These are phyloP conservation scores for Lepidocyrtoides sp. DNA, from an alignment of 2,888 invertebrate genomes.

Conservation along the genomic window DNA sequence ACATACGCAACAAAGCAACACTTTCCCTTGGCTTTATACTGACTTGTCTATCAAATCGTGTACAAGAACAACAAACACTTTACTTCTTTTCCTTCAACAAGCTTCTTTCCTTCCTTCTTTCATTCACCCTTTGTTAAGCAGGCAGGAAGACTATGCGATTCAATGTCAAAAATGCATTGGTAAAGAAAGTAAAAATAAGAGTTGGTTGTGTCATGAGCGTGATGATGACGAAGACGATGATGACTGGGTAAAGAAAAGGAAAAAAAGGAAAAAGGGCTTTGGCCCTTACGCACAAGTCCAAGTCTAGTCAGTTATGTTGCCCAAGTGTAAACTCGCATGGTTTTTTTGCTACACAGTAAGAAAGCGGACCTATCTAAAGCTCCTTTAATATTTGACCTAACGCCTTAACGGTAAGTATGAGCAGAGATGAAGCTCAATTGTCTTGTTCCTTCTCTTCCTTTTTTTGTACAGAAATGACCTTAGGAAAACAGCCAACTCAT, in stretches of 20 bases:
- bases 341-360: neutral
- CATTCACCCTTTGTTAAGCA: neutral
- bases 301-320: neutral
- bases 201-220: neutral
- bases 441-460: constrained; percentile 37
- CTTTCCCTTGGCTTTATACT: constrained; percentile 13
- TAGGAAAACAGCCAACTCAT: constrained; percentile 65
- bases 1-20: constrained; percentile 52
- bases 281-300: constrained; percentile 10
- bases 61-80: constrained; percentile 38
- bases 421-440: neutral
- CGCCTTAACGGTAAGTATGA: neutral
- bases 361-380: neutral
- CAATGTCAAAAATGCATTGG: constrained; percentile 66
- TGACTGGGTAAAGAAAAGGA: neutral
- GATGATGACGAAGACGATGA: neutral
- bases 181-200: neutral
- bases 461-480: constrained; percentile 53
- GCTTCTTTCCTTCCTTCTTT: constrained; percentile 46
- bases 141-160: neutral
- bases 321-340: constrained; percentile 22
- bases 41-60: constrained; percentile 48
- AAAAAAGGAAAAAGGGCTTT: neutral
- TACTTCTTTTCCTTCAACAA: constrained; percentile 16
- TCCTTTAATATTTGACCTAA: neutral